These are phyloP conservation scores for Lepus timidus DNA, from an alignment of 2,113 vertebrate genomes.

Conservation along the genomic window DNA sequence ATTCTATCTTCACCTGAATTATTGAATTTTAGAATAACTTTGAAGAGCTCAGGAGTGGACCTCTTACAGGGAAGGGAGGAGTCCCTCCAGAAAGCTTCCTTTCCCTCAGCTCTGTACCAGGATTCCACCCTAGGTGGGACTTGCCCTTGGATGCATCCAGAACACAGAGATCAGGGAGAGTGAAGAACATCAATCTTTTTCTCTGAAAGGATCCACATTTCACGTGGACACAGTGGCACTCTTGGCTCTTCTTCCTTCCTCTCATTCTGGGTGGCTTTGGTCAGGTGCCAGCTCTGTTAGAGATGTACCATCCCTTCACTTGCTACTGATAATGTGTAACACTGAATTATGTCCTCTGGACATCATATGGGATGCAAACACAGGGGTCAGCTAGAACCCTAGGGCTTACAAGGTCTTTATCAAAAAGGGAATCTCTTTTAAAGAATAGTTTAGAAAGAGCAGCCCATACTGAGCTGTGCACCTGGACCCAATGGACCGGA, in stretches of 20 bases:
- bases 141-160: neutral
- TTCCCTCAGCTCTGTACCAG: neutral
- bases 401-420: conserved; percentile 28
- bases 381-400: conserved; percentile 30
- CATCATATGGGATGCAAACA: conserved; percentile 37
- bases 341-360: conserved; percentile 67
- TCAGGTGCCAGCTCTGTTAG: neutral
- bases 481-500: neutral
- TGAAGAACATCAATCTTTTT: neutral
- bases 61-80: neutral
- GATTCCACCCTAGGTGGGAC: neutral
- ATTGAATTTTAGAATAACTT: neutral
- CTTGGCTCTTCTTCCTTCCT: neutral
- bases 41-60: neutral
- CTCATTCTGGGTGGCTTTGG: conserved; percentile 37
- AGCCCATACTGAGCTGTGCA: neutral
- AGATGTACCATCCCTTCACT: neutral
- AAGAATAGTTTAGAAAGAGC: neutral
- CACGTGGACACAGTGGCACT: neutral
- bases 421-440: conserved; percentile 4
- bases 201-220: neutral
- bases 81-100: neutral
- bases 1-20: neutral
- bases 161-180: neutral
- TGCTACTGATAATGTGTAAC: conserved; percentile 47